Evolutionary conservation across 2,888 invertebrate genomes (phyloP), one percentile per base, ranked within the genome.

Genomic region (Lottia scabra): DNA sequence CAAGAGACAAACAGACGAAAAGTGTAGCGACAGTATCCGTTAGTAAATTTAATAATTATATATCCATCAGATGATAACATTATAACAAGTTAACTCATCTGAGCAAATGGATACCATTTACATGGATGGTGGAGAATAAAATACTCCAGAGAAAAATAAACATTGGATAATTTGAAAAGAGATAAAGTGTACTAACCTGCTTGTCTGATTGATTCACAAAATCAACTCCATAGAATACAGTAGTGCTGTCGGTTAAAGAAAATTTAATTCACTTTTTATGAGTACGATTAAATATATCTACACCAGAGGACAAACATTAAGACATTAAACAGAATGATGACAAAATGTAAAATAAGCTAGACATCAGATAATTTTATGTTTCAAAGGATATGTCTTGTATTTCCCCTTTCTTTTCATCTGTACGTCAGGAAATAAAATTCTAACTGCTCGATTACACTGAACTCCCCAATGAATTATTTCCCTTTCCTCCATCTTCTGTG

Each of bases 381-480:
- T 48, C 10, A 79, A 84, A 84, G 84, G 84, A 84, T 84, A 84
- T 84, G 84, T 81, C 73, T 86, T 86, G 75, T 80, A 84, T 80
- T 86, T 86, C 64, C 86, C 86, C 70, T 85, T 86, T 30, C 86
- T 72, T 68, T 83, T 84, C 75, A 85, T 83, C 66, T 81, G 78
- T 12, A 84, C 80, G 19, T 80, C 75, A 8, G 86, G 86, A 63
- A 82, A 86, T 15, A 84, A 77, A 8, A 79, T 77, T 30, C 84
- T 74, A n/a, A 85, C 76, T 8, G 84, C 86, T n/a, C 83, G 77
- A 75, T 85, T 86, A 76, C 84, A 84, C 75, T 84, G 83, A 13
- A 81, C 77, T 0, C 85, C 85, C 85, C 85, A 85, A 73, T 80
- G 78, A 8, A 75, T 71, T 23, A 83, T 79, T 8, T 83, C 84